Conservation (phyloP, 2,797 vertebrate species). For the Vultur gryphus region DNA sequence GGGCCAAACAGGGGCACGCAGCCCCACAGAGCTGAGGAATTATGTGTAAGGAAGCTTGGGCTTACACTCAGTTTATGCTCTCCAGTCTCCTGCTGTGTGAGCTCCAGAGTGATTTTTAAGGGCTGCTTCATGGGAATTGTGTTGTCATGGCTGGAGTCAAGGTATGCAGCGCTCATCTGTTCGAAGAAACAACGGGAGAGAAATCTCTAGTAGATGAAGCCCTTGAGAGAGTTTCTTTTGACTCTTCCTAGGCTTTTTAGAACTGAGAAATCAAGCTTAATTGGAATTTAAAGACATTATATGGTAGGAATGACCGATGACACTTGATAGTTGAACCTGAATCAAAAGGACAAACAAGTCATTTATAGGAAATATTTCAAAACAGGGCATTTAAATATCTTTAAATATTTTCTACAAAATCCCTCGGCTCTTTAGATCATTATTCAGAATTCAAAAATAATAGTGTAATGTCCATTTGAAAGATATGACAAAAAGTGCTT, state of each 20-base stretch:
- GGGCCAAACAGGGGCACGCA: not conserved
- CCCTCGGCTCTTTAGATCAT: not conserved
- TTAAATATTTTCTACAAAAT: not conserved
- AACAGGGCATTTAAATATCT: not conserved
- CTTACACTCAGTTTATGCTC: not conserved
- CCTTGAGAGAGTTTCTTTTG: conserved; percentile 28
- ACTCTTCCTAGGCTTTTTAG: not conserved
- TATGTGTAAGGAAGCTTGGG: not conserved
- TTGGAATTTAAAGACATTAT: conserved; percentile 37
- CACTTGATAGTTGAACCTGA: conserved; percentile 17
- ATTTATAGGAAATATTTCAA: not conserved
- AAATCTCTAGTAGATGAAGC: conserved; percentile 14
- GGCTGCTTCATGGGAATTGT: conserved; percentile 33
- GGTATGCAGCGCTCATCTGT: conserved; percentile 49
- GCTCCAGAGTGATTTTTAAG: conserved; percentile 23
- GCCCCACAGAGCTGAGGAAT: not conserved
- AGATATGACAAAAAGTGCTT: not conserved
- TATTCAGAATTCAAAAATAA: not conserved
- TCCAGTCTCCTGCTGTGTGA: conserved; percentile 19
- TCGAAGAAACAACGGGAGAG: conserved; percentile 12
- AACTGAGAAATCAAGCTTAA: conserved; percentile 23
- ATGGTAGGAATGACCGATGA: not conserved
- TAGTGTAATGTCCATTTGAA: not conserved
- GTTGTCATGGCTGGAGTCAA: conserved; percentile 59
- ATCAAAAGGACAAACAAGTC: not conserved